Conservation (phyloP, 2,113 vertebrate species). For the Picathartes gymnocephalus region DNA sequence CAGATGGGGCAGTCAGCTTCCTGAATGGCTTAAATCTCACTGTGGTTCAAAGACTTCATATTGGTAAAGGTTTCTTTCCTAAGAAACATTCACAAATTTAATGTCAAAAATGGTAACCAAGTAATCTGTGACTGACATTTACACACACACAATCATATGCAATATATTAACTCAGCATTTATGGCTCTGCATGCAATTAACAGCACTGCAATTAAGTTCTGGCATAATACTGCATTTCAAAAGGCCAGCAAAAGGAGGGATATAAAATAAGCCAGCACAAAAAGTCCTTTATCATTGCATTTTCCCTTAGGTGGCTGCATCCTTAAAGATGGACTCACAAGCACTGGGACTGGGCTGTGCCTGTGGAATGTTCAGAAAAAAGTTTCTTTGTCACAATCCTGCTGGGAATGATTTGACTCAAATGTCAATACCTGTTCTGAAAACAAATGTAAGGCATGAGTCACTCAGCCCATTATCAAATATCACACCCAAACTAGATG, state of each 20-base stretch:
- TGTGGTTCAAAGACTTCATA: neutral
- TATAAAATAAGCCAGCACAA: neutral
- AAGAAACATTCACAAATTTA: neutral
- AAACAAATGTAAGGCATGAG: neutral
- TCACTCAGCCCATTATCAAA: neutral
- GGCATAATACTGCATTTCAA: neutral
- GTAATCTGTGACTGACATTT: neutral
- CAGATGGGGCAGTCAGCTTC: neutral
- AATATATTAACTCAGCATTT: neutral
- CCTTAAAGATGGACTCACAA: neutral
- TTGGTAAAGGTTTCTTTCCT: neutral
- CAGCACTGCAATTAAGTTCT: slow-evolving; percentile 14
- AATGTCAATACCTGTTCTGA: neutral
- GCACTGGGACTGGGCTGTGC: neutral
- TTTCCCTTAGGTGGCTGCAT: neutral
- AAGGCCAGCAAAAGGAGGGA: neutral
- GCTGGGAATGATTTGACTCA: neutral
- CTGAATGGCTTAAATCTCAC: neutral
- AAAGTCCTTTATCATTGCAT: neutral
- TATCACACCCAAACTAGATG: neutral
- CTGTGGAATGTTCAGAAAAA: neutral
- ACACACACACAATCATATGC: neutral
- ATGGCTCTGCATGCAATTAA: neutral
- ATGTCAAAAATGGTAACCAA: neutral
- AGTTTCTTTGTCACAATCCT: neutral